A percentile compares a stretch with the other conserved stretches of the same genome.
phyloP scores from a whole-genome alignment of 1,140 invertebrate genomes.

The Lepidurus arcticus region DNA sequence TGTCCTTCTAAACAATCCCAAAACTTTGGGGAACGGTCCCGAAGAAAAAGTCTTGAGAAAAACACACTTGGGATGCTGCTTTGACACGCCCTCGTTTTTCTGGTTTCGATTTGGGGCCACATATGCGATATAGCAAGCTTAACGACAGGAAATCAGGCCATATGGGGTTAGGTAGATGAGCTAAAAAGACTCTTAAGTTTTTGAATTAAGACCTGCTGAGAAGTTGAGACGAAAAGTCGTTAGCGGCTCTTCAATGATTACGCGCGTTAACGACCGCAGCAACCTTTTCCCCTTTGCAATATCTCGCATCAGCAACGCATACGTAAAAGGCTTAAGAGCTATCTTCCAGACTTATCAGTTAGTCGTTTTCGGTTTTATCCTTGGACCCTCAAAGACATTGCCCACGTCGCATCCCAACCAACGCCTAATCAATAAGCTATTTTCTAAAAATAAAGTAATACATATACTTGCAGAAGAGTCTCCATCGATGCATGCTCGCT shows the following conservation, averaged over 20 bases:
- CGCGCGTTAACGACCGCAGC: constrained; percentile 16
- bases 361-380: not conserved
- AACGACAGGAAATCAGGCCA: not conserved
- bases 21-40: too few species aligned
- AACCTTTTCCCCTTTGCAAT: not conserved
- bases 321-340: not conserved
- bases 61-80: not conserved
- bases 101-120: not conserved
- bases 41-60: not conserved
- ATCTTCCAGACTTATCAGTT: not conserved
- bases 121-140: not conserved
- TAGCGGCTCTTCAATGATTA: constrained; percentile 15
- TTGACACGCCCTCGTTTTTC: not conserved
- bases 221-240: not conserved
- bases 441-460: too few species aligned
- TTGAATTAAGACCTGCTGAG: constrained; percentile 10
- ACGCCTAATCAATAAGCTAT: too few species aligned
- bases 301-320: not conserved
- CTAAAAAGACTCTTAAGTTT: not conserved
- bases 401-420: too few species aligned
- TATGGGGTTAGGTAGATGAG: constrained; percentile 15
- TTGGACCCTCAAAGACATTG: not conserved
- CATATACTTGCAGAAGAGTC: too few species aligned
- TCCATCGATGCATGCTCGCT: too few species aligned
- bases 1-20: not conserved